Evolutionary conservation across 2,797 vertebrate species (phyloP).

Genomic region (Poecilia velifera): DNA sequence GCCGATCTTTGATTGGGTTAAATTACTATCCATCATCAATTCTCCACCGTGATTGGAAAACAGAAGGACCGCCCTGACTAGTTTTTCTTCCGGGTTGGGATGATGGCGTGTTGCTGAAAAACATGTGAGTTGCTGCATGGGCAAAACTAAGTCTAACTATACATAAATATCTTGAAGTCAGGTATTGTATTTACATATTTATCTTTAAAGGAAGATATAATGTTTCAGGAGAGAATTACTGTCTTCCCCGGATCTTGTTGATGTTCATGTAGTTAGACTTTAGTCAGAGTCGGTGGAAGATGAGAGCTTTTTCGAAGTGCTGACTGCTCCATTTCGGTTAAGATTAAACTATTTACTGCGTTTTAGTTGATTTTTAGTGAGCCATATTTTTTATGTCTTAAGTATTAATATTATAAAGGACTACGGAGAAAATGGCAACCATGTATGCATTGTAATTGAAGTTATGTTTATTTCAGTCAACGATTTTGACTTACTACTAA

Average conservation of each 20-base stretch:
- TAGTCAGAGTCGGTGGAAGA: not conserved
- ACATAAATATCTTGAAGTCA: not conserved
- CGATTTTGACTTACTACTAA: not conserved
- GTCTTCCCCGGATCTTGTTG: not conserved
- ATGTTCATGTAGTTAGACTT: not conserved
- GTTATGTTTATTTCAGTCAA: not conserved
- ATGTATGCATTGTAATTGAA: not conserved
- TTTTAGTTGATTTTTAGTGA: not conserved
- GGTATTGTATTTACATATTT: fast-evolving
- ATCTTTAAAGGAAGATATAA: not conserved
- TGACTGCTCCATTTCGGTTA: not conserved
- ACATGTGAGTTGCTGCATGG: constrained; percentile 74
- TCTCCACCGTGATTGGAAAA: constrained; percentile 59
- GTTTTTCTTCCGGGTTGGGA: constrained; percentile 71
- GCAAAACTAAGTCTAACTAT: constrained; percentile 20
- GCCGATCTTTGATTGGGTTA: constrained; percentile 19
- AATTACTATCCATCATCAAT: constrained; percentile 10
- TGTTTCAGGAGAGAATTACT: fast-evolving
- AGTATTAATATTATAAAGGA: not conserved
- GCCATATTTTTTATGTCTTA: not conserved
- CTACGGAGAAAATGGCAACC: not conserved
- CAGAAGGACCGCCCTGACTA: fast-evolving
- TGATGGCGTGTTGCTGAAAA: constrained; percentile 71
- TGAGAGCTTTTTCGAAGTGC: not conserved
- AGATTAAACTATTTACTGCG: not conserved